A percentile compares a stretch with the other conserved stretches of the same genome.
Evolutionary conservation across 2,797 vertebrate genomes (phyloP).

Genomic region (Tadarida brasiliensis): DNA sequence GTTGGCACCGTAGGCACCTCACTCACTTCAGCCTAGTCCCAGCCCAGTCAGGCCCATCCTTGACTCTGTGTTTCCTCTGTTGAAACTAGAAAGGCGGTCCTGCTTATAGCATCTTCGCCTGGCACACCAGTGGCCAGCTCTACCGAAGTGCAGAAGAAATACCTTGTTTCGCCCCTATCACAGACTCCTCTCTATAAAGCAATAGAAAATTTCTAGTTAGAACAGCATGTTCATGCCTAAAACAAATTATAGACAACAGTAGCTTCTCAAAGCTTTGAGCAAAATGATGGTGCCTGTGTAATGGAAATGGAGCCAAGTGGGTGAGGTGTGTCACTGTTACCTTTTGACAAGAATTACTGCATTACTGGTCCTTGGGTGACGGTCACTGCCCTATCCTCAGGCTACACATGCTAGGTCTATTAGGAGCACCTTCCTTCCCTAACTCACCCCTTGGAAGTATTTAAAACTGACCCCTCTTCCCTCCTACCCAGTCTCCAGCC

Average conservation of each 20-base stretch:
- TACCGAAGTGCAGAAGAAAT: not conserved
- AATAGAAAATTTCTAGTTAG: not conserved
- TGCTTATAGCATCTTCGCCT: not conserved
- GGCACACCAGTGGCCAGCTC: not conserved
- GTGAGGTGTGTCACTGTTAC: not conserved
- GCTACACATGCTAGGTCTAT: not conserved
- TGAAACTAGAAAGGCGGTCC: not conserved
- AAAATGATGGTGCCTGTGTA: not conserved
- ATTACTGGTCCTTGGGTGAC: not conserved
- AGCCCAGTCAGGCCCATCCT: not conserved
- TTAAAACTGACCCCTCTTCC: not conserved
- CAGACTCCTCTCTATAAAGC: not conserved
- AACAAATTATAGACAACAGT: not conserved
- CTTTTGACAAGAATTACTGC: not conserved
- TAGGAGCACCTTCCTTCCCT: not conserved
- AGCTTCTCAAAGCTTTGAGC: not conserved
- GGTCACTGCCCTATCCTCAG: not conserved
- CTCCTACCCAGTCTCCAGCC: not conserved
- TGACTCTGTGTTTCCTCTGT: not conserved
- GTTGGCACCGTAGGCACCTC: not conserved
- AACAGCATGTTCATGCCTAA: not conserved
- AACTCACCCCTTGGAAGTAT: not conserved
- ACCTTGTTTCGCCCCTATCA: not conserved
- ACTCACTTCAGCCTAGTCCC: not conserved
- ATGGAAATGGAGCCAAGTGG: not conserved